phyloP scores from a whole-genome alignment of 2,797 vertebrate genomes.

The Enteromius treurensis region DNA sequence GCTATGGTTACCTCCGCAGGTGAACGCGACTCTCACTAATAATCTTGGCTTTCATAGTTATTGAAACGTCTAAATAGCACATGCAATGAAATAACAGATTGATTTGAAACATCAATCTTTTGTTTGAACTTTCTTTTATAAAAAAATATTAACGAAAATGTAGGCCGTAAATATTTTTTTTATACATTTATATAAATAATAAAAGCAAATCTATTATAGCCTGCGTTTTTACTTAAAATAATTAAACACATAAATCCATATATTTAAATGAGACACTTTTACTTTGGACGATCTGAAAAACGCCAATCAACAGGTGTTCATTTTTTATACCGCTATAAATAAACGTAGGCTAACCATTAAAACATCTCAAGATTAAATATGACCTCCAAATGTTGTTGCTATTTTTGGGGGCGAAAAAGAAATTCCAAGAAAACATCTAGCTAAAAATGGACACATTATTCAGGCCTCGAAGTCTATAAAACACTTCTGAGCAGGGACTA shows the following conservation, averaged over 20 bases:
- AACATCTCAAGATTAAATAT: neutral
- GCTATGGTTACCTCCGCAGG: neutral
- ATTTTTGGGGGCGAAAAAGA: neutral
- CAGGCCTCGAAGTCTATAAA: constrained; percentile 88
- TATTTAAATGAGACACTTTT: neutral
- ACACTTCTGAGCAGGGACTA: constrained; percentile 83
- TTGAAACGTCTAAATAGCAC: neutral
- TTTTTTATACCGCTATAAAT: neutral
- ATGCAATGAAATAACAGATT: neutral
- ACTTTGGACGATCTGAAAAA: no score
- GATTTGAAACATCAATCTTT: neutral
- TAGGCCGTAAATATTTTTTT: neutral
- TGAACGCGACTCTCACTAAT: neutral
- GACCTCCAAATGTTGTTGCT: neutral
- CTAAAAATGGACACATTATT: constrained; percentile 82
- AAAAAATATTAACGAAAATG: neutral
- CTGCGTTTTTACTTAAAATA: neutral
- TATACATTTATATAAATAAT: neutral
- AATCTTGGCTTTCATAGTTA: neutral
- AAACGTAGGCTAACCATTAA: neutral
- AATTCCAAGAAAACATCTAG: constrained; percentile 79
- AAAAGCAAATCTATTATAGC: no score
- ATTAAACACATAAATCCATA: neutral
- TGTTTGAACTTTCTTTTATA: neutral
- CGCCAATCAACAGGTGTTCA: neutral